A percentile compares a stretch with the other conserved stretches of the same genome.
Conservation (phyloP, 2,888 invertebrate species). For the Myathropa florea region DNA sequence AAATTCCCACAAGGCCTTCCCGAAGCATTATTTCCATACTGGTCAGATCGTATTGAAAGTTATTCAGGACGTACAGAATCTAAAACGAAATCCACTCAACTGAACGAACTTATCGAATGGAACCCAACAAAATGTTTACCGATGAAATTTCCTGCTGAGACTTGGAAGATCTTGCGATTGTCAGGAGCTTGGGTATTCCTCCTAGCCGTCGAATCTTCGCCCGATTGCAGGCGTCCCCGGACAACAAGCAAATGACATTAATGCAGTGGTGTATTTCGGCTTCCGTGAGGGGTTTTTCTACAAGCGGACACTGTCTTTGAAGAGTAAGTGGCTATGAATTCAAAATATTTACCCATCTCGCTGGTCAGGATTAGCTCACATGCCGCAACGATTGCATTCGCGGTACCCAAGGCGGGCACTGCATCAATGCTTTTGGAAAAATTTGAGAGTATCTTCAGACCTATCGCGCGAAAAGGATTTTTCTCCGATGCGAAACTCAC, state of each 20-base stretch:
- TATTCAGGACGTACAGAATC: constrained; percentile 80
- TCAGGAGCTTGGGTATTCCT: constrained; percentile 77
- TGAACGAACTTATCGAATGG: neutral
- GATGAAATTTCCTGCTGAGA: constrained; percentile 77
- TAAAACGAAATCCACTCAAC: constrained; percentile 34
- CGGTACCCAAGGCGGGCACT: constrained; percentile 76
- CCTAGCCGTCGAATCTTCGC: constrained; percentile 80
- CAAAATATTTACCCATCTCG: constrained; percentile 72
- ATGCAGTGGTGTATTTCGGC: constrained; percentile 78
- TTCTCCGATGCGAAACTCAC: constrained; percentile 77
- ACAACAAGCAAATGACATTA: constrained; percentile 78
- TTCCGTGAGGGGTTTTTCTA: constrained; percentile 74
- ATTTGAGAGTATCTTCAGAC: constrained; percentile 79
- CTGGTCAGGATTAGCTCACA: constrained; percentile 77
- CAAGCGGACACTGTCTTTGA: neutral
- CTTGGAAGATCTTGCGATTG: constrained; percentile 76
- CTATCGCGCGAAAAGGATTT: constrained; percentile 76
- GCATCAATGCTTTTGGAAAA: constrained; percentile 77
- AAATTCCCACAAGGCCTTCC: constrained; percentile 82
- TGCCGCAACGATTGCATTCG: constrained; percentile 78
- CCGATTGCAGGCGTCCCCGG: constrained; percentile 79
- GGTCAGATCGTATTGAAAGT: constrained; percentile 81
- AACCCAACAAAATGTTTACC: constrained; percentile 70
- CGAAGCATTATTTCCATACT: constrained; percentile 82
- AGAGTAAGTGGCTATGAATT: neutral